Conservation (phyloP, 2,113 vertebrate genomes). For the Puma concolor region DNA sequence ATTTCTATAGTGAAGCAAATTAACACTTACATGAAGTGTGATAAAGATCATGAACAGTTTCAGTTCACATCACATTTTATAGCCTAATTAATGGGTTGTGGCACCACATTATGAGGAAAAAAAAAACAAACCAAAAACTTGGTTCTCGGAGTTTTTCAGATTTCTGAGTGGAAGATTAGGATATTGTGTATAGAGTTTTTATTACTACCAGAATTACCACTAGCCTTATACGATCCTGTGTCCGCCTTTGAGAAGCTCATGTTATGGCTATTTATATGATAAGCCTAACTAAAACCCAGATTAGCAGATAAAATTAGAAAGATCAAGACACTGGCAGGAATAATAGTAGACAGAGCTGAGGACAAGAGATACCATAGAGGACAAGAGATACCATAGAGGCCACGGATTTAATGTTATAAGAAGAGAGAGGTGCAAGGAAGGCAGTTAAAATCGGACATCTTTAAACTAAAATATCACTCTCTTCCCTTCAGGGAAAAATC, state of each 20-base stretch:
- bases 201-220: background rate
- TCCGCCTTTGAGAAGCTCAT: background rate
- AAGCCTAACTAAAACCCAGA: conserved; percentile 35
- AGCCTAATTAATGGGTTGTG: background rate
- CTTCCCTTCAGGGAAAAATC: background rate
- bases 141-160: conserved; percentile 30
- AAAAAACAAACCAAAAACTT: background rate
- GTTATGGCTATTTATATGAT: background rate
- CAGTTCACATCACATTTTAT: background rate
- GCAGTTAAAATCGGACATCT: background rate
- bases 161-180: background rate
- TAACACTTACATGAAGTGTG: background rate
- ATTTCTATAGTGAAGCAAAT: conserved; percentile 7
- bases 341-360: background rate
- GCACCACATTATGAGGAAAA: background rate
- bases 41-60: conserved; percentile 6
- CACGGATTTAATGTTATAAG: background rate
- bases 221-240: background rate
- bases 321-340: background rate
- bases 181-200: background rate
- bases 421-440: background rate
- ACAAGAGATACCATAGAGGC: background rate
- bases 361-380: background rate
- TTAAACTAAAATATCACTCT: background rate
- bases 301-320: conserved; percentile 10